Evolutionary conservation across 2,888 invertebrate species (phyloP).

Genomic region (Liodrosophila aerea): DNA sequence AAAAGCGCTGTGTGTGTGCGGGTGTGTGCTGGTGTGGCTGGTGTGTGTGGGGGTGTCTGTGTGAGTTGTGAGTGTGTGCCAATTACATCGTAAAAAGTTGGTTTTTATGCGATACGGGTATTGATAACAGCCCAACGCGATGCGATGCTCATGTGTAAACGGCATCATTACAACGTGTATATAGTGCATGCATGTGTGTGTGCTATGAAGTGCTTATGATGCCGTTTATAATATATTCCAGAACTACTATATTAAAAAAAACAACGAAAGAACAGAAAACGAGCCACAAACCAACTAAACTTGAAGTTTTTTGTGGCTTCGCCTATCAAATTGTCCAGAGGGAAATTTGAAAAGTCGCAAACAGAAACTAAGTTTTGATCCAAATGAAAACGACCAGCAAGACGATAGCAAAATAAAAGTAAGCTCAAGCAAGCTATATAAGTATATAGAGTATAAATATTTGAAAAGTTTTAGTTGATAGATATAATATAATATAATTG

Average conservation of each 20-base stretch:
- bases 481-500: conserved; percentile 3
- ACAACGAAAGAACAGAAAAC: conserved; percentile 12
- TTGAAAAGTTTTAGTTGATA: conserved; percentile 15
- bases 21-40: conserved; percentile 17
- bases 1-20: conserved; percentile 14
- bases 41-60: conserved; percentile 12
- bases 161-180: conserved; percentile 57
- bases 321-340: conserved; percentile 8
- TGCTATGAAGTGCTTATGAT: conserved; percentile 64
- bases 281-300: neutral
- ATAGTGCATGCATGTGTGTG: conserved; percentile 6
- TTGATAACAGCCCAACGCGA: conserved; percentile 70
- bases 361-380: conserved; percentile 5
- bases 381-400: conserved; percentile 9
- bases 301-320: conserved; percentile 7
- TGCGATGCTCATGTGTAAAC: conserved; percentile 71
- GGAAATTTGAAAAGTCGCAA: conserved; percentile 14
- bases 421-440: conserved; percentile 7
- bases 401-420: conserved; percentile 3
- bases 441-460: neutral
- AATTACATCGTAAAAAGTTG: conserved; percentile 73
- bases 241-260: conserved; percentile 38
- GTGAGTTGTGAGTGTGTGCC: conserved; percentile 49
- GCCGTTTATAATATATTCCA: conserved; percentile 49
- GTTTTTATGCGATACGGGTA: conserved; percentile 69